Evolutionary conservation across 2,888 invertebrate species (phyloP), one percentile per base, ranked within the genome.

Genomic region (Argyra leucocephala): DNA sequence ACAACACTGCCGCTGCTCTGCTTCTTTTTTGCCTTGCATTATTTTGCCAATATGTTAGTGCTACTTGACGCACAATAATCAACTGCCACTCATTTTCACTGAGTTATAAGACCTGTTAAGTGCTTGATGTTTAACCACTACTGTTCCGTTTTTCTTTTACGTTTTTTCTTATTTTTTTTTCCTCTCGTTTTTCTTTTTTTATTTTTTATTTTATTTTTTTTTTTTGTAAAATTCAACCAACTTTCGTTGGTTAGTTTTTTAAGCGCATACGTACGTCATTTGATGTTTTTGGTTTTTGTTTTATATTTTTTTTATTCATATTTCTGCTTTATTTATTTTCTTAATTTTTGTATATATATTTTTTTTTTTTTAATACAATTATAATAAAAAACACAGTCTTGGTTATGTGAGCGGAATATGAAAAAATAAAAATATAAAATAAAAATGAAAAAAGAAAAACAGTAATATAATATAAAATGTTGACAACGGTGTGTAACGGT

Each of bases 101-200:
- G 48, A 48, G 48, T 48, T 48, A 48, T 48, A 48, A 48, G 48
- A 48, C 48, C 48, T 48, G 48, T 48, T 48, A 48, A 48, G 48
- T 48, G 48, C 48, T 48, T 48, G 48, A 48, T 48, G 48, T 48
- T 48, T 48, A 48, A 48, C 48, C 48, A 48, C 48, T 48, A 48
- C 48, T 48, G 48, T 48, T 48, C 48, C 48, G 48, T 48, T 48
- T 48, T 48, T 48, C 2, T 18, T 15, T 48, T 48, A 12, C 31
- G 7, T 31, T 10, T 31, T 31, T 31, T 31, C 5, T 12, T 31
- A 10, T 7, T 31, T 31, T 31, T 31, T 31, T 31, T 31, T 31
- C 12, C 7, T 31, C 31, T 31, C 12, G 26, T 7, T 31, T 6
- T 31, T 31, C 7, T 2, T 48, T 15, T 37, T 37, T 37, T 48